phyloP scores from a whole-genome alignment of 2,113 vertebrate genomes.

The Pelodiscus sinensis region DNA sequence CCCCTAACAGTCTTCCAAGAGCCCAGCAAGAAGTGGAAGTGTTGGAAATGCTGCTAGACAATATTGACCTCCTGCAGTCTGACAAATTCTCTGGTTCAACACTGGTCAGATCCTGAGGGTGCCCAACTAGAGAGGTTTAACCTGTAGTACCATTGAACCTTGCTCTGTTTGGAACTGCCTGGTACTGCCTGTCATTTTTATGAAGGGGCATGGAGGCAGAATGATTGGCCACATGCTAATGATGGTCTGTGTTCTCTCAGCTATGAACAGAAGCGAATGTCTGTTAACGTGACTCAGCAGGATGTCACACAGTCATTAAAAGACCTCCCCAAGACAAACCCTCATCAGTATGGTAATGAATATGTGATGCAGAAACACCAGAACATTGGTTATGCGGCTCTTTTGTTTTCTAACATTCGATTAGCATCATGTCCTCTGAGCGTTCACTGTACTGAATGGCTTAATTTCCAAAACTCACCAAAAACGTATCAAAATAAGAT shows the following conservation, averaged over 20 bases:
- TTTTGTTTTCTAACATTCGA: fast-evolving
- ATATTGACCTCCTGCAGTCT: too few relatives aligned
- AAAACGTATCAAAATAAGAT: neutral
- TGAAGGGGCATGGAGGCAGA: neutral
- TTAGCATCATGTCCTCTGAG: neutral
- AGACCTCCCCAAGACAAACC: neutral
- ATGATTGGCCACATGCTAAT: too few relatives aligned
- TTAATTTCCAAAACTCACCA: neutral
- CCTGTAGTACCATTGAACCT: fast-evolving
- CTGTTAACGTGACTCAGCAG: neutral
- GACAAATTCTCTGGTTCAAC: too few relatives aligned
- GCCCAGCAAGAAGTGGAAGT: too few relatives aligned
- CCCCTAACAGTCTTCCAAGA: too few relatives aligned
- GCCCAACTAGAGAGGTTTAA: too few relatives aligned
- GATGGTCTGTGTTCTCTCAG: neutral
- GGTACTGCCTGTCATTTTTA: fast-evolving
- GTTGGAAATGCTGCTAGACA: too few relatives aligned
- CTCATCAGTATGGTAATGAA: neutral
- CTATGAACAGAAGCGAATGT: neutral
- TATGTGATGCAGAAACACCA: neutral
- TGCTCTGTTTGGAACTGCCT: neutral
- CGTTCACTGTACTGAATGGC: neutral
- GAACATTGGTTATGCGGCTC: fast-evolving
- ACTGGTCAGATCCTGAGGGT: too few relatives aligned
- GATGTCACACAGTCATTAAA: neutral